Percentiles rank a stretch among this genome's conserved stretches.
Conservation (phyloP, 2,113 vertebrate species). For the Channa maculata region DNA sequence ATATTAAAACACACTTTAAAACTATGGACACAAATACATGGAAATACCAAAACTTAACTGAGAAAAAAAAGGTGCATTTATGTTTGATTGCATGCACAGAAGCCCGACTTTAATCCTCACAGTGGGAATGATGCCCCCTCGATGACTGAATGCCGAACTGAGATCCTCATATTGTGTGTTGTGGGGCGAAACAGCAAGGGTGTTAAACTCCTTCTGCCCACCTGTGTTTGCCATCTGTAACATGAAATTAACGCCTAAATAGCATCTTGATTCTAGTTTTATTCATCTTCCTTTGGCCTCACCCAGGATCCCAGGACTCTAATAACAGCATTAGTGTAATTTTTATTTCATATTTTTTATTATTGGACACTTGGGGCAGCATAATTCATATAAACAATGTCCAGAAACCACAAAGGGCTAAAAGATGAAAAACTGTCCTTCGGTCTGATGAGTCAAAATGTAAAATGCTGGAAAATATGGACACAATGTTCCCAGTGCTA, state of each 20-base stretch:
- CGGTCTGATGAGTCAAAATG: no score
- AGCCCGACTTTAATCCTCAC: neutral
- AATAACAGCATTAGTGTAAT: no score
- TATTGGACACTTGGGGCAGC: no score
- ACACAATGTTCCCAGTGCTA: no score
- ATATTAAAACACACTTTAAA: neutral
- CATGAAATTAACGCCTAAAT: conserved; percentile 4
- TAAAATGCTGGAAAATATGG: no score
- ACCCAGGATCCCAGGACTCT: no score
- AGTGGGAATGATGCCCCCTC: neutral
- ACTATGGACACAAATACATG: neutral
- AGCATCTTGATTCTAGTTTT: neutral
- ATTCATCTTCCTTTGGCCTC: neutral
- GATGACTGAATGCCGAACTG: neutral
- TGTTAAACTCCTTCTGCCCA: conserved; percentile 17
- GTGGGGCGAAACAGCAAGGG: conserved; percentile 3
- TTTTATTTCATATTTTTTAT: no score
- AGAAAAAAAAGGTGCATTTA: neutral
- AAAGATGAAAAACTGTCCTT: no score
- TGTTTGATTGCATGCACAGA: neutral
- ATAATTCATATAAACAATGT: no score
- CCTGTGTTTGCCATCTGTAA: conserved; percentile 39
- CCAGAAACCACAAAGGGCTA: no score
- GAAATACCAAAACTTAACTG: no score
- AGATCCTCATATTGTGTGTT: neutral